Conservation (phyloP, 2,797 vertebrate species). For the Clarias pachynema region DNA sequence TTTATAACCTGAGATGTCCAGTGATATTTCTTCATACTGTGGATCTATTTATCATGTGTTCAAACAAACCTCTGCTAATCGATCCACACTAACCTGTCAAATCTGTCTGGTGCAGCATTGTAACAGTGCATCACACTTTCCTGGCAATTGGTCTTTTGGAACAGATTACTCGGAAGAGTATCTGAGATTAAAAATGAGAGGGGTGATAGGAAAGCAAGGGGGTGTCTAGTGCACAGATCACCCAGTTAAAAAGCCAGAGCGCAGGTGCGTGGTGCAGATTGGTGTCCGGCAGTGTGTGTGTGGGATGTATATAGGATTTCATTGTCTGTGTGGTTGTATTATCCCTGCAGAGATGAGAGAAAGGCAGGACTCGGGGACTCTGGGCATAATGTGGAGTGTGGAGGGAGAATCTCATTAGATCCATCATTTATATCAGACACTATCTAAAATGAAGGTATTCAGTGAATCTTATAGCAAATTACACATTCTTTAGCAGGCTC, state of each 20-base stretch:
- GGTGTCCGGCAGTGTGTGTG: constrained; percentile 3
- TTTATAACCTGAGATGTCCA: neutral
- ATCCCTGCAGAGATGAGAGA: constrained; percentile 28
- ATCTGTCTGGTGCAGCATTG: neutral
- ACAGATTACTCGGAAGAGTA: neutral
- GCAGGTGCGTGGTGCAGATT: constrained; percentile 21
- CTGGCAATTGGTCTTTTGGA: neutral
- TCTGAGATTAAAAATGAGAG: neutral
- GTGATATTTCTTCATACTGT: neutral
- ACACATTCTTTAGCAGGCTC: constrained; percentile 38
- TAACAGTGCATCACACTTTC: constrained; percentile 13
- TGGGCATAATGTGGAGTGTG: constrained; percentile 26
- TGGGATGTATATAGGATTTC: constrained; percentile 4
- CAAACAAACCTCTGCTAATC: neutral
- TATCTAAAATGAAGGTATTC: constrained; percentile 43
- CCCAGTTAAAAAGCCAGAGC: neutral
- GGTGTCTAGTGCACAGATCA: neutral
- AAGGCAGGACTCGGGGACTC: constrained; percentile 14
- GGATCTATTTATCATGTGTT: neutral
- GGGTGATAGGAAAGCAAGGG: neutral
- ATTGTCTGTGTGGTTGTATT: constrained; percentile 44
- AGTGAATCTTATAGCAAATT: constrained; percentile 47
- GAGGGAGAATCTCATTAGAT: constrained; percentile 44
- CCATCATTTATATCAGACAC: constrained; percentile 41
- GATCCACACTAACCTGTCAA: neutral